Evolutionary conservation across 2,113 vertebrate species (phyloP).

Genomic region (Syngnathus typhle): DNA sequence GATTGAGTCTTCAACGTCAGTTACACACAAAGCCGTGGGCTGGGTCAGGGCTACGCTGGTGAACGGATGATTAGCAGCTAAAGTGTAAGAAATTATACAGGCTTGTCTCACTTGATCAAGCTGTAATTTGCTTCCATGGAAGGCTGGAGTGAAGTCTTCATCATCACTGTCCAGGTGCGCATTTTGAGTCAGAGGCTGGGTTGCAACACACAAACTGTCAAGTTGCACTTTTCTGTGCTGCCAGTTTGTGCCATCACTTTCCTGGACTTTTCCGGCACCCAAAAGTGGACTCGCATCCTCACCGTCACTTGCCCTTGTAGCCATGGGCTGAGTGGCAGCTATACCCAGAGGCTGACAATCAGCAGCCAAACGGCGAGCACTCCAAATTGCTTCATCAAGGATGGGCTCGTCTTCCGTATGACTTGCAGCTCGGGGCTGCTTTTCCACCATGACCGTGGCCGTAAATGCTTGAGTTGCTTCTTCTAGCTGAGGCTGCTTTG

Average conservation of each 20-base stretch:
- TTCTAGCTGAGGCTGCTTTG: slow-evolving; percentile 12
- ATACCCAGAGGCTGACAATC: slow-evolving; percentile 8
- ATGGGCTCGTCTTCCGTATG: not conserved
- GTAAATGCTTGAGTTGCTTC: slow-evolving; percentile 28
- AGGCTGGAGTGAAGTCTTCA: not conserved
- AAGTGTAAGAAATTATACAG: not conserved
- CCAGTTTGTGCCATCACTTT: not conserved
- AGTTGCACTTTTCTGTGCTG: not conserved
- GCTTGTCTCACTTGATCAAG: not conserved
- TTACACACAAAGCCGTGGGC: slow-evolving; percentile 4
- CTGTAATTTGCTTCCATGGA: not conserved
- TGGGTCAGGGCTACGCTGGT: slow-evolving; percentile 15
- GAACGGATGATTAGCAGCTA: slow-evolving; percentile 14
- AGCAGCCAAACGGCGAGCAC: not conserved
- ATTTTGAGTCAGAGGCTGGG: slow-evolving; percentile 14
- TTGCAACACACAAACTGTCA: slow-evolving; percentile 6
- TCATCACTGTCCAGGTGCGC: slow-evolving; percentile 4
- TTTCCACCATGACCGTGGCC: not conserved
- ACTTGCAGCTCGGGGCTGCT: slow-evolving; percentile 3
- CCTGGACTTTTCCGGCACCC: slow-evolving; percentile 18
- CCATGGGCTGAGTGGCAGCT: slow-evolving; percentile 27
- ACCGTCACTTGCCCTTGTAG: slow-evolving; percentile 12
- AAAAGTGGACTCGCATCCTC: slow-evolving; percentile 11
- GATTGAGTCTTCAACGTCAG: not conserved
- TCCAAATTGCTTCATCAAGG: not conserved